Conservation (phyloP, 2,113 vertebrate genomes). For the Chunga burmeisteri region DNA sequence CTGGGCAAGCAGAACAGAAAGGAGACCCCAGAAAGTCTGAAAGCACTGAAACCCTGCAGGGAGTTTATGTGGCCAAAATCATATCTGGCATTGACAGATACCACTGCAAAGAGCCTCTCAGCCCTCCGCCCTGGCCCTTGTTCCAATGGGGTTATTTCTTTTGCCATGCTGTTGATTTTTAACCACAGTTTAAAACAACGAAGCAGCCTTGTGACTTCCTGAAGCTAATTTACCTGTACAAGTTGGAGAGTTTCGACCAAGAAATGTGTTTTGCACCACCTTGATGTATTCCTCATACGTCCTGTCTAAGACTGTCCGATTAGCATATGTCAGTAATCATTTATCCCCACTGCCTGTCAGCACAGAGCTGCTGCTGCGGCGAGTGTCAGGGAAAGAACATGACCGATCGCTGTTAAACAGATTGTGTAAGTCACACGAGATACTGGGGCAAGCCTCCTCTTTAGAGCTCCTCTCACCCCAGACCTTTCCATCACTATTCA, state of each 20-base stretch:
- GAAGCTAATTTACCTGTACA: conserved; percentile 58
- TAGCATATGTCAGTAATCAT: conserved; percentile 76
- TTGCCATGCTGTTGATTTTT: neutral
- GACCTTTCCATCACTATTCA: conserved; percentile 36
- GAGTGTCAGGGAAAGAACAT: conserved; percentile 63
- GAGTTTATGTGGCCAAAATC: neutral
- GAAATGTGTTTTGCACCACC: conserved; percentile 15
- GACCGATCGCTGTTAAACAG: conserved; percentile 67
- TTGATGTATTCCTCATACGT: conserved; percentile 14
- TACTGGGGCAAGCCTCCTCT: conserved; percentile 70
- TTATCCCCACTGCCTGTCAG: conserved; percentile 57
- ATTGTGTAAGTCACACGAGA: conserved; percentile 76
- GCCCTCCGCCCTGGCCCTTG: neutral
- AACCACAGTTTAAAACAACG: neutral
- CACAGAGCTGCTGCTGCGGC: conserved; percentile 2
- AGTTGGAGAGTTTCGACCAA: conserved; percentile 15
- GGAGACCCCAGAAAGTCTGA: neutral
- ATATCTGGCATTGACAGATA: conserved; percentile 5
- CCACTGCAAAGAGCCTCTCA: conserved; percentile 1
- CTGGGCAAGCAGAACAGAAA: neutral
- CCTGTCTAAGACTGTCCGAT: conserved; percentile 62
- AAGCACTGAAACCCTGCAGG: neutral
- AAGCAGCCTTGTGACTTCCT: neutral
- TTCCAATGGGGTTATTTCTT: neutral
- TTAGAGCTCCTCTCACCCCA: conserved; percentile 18